Evolutionary conservation across 2,113 vertebrate species (phyloP), one percentile per base, ranked within the genome.

Genomic region (Tichodroma muraria): DNA sequence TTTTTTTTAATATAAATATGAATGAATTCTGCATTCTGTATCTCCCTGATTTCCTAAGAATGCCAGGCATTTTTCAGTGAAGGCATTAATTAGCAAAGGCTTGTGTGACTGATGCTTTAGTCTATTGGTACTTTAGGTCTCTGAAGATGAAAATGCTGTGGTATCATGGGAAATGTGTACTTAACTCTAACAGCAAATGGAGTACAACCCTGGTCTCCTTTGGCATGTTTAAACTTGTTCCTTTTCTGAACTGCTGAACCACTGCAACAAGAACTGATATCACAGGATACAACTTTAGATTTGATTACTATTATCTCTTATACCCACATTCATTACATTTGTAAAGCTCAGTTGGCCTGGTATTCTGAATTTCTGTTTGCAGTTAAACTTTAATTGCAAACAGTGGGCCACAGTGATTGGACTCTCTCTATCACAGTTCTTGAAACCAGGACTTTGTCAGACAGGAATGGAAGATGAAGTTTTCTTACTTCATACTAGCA

Each of bases 81-180:
- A 90, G 68, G 66, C 76, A 80, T 83, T 90, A 90, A 92, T 90
- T 83, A 96, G 63, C 88, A 66, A 63, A 96, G 56, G 56, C 60
- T 90, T 88, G 54, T 72, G 65, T 83, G 85, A 64, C 72, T 71
- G 82, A 66, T 2, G 7, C 80, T 86, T 90, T 28, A 91, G 76
- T 44, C 59, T 77, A 30, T 6, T 70, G 70, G 54, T 57, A 76
- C 54, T 85, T 65, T 19, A 80, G 75, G 66, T 61, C 66, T 82
- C 64, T 66, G 71, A 85, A 88, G 79, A 61, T 25, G 47, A 88
- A 82, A 94, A 85, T 54, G 54, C 63, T 72, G 45, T 6, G 33
- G 4, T 30, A 33, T 5, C 35, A 35, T 4, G 30, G 54, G 80
- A 91, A 83, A 85, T 1, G 14, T 11, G 23, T 18, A 14, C 61